These are phyloP conservation scores for Callospermophilus lateralis DNA, from an alignment of 2,113 vertebrate species.

Conservation along the genomic window DNA sequence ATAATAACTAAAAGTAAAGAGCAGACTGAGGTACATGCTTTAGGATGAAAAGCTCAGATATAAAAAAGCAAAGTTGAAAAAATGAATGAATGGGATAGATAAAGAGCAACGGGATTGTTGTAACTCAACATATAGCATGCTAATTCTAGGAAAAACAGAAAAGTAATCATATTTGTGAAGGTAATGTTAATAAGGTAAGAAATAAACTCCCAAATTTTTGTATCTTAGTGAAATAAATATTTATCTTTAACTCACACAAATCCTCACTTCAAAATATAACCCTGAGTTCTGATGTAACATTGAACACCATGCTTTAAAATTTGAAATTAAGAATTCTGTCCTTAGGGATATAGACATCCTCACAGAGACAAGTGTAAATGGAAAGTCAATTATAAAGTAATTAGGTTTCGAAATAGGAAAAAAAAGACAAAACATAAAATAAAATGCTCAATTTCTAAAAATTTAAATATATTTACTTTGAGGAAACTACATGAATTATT, in stretches of 20 bases:
- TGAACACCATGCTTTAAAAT: not conserved
- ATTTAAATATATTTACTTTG: not conserved
- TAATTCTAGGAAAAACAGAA: not conserved
- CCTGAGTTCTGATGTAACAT: not conserved
- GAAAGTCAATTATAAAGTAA: not conserved
- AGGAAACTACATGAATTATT: not conserved
- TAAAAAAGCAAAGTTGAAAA: not conserved
- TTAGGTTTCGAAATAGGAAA: not conserved
- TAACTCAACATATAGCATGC: not conserved
- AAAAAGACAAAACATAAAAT: not conserved
- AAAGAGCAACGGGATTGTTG: not conserved
- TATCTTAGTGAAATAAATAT: not conserved
- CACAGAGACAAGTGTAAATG: not conserved
- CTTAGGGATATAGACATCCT: not conserved
- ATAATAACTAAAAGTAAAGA: not conserved
- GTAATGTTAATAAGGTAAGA: not conserved
- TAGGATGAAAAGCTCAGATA: not conserved
- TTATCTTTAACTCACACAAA: not conserved
- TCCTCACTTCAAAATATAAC: not conserved
- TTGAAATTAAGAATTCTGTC: not conserved
- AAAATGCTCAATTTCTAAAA: not conserved
- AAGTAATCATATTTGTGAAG: not conserved
- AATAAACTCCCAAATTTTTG: not conserved
- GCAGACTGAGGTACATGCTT: not conserved
- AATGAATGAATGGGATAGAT: not conserved